phyloP scores from a whole-genome alignment of 2,797 vertebrate species.

The Chromobotia macracanthus region DNA sequence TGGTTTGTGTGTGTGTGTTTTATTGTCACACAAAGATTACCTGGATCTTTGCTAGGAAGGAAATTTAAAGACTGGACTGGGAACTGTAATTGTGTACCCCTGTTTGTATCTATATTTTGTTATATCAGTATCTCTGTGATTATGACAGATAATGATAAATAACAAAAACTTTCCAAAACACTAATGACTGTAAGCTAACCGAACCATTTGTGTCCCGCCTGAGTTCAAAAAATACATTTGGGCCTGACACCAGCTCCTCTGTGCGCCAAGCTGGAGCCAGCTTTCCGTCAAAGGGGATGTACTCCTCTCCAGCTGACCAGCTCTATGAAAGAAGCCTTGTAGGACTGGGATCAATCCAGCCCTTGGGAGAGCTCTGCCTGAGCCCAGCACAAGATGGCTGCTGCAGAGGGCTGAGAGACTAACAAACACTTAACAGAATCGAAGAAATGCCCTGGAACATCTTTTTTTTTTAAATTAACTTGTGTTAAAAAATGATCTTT shows the following conservation, averaged over 20 bases:
- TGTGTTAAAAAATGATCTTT: slow-evolving; percentile 19
- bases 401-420: slow-evolving; percentile 21
- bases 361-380: slow-evolving; percentile 38
- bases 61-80: neutral
- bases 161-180: neutral
- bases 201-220: slow-evolving; percentile 7
- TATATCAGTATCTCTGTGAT: neutral
- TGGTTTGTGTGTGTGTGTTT: too few species aligned
- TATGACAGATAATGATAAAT: neutral
- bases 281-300: slow-evolving; percentile 33
- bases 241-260: slow-evolving; percentile 41
- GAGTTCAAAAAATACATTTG: slow-evolving; percentile 42
- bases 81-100: too few species aligned
- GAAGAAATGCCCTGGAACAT: slow-evolving; percentile 14
- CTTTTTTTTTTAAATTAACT: slow-evolving; percentile 2
- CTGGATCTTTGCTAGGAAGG: neutral
- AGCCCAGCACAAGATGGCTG: slow-evolving; percentile 45
- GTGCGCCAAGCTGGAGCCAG: slow-evolving; percentile 49
- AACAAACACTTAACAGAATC: slow-evolving; percentile 9
- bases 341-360: slow-evolving; percentile 38
- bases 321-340: slow-evolving; percentile 53
- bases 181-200: slow-evolving; percentile 12
- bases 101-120: neutral
- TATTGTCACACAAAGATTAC: too few species aligned
- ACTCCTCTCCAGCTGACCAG: slow-evolving; percentile 13